Evolutionary conservation across 53 echinoderm and acorn worm genomes (phyloP).

Genomic region (Crossaster papposus): DNA sequence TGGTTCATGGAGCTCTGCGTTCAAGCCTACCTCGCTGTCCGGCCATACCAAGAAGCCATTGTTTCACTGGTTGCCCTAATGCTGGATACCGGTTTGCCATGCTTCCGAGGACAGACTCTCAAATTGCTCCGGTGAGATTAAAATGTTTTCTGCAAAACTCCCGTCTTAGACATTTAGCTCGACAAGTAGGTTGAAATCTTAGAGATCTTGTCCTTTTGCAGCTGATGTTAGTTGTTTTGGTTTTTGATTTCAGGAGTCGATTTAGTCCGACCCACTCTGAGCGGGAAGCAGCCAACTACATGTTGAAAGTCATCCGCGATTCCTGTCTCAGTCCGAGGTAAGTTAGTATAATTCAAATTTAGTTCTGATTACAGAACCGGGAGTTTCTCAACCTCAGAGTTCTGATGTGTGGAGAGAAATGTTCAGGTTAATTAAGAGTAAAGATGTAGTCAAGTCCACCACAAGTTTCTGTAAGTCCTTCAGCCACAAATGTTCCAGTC

Average conservation of each 20-base stretch:
- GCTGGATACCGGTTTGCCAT: constrained; percentile 98
- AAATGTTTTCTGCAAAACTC: neutral
- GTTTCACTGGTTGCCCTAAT: constrained; percentile 90
- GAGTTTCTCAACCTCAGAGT: neutral
- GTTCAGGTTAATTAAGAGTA: neutral
- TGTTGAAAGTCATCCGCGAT: constrained; percentile 86
- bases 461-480: too few species aligned
- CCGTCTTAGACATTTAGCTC: neutral
- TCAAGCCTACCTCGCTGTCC: constrained; percentile 89
- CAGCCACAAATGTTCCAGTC: too few species aligned
- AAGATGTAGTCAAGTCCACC: too few species aligned
- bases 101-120: constrained; percentile 94
- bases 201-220: neutral
- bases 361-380: neutral
- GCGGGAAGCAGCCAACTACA: constrained; percentile 87
- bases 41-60: constrained; percentile 96
- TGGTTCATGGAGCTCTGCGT: constrained; percentile 97
- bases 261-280: constrained; percentile 92
- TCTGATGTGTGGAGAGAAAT: too few species aligned
- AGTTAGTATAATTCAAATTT: neutral
- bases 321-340: constrained; percentile 95
- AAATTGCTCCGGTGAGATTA: constrained; percentile 85
- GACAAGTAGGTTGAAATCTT: neutral
- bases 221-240: neutral
- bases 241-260: constrained; percentile 67